Base-by-base conservation (phyloP, 64 coral and sea anemone species). In the Platygyra sinensis region DNA sequence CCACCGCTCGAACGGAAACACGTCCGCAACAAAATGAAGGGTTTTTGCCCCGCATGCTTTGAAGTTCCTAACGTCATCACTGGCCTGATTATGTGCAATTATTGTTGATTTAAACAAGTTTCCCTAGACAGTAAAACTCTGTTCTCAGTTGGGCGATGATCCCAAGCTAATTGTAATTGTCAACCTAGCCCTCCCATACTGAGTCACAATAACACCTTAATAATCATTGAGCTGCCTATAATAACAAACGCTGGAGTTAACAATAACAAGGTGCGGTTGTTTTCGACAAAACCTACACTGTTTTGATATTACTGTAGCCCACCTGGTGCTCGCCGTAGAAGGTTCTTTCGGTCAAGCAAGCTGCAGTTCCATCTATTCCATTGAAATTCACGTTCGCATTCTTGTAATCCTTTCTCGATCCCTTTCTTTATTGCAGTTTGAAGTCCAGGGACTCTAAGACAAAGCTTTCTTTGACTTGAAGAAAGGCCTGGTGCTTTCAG, bases 391-490 rank as follows among this genome's bases (percentile, higher is more conserved):
- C 80, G 62, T 46, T 83, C 62, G 61, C 80, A 83, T 83, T 83
- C 80, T n/a, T 60, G 62, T 4, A 67, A 18, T 25, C 80, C 80
- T 67, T 49, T 65, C 60, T 83, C 80, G 25, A 83, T 67, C 4
- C 80, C 80, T 67, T 64, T 83, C 60, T 67, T 83, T 63, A 83
- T 83, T 83, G 80, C 80, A 20, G 33, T 83, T 11, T 83, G 60
- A 39, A 83, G 80, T n/a, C 80, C 80, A 46, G 60, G 80, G 39
- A 83, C 80, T 28, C 24, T 83, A 27, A 36, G 62, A 14, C 80
- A 83, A 83, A 83, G 30, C 32, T 39, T 83, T 67, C 80, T 83
- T 83, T 83, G 80, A 62, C 60, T 32, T 7, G 10, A 31, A 42
- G 80, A 69, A 15, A 83, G 80, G 27, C 80, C 80, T 67, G 30